phyloP scores from a whole-genome alignment of 2,888 invertebrate genomes.

The Dryobotodes eremita region DNA sequence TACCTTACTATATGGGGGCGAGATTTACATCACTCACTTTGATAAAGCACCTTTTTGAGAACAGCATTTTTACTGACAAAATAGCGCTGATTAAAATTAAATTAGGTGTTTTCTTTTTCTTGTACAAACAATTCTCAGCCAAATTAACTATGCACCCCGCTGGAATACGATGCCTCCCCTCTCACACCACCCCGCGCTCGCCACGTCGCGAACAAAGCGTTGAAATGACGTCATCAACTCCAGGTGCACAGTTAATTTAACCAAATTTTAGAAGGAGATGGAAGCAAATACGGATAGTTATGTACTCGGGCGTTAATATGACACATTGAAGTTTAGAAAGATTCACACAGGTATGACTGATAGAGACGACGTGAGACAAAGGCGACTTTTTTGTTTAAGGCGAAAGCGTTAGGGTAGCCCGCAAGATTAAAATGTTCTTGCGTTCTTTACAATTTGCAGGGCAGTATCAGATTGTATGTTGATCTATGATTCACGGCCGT shows the following conservation, averaged over 20 bases:
- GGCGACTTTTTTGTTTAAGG: not conserved
- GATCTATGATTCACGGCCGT: no score
- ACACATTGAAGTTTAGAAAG: not conserved
- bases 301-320: not conserved
- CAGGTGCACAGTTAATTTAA: not conserved
- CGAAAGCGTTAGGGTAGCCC: no score
- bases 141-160: not conserved
- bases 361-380: not conserved
- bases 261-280: not conserved
- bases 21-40: constrained; percentile 23
- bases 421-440: no score
- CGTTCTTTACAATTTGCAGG: no score
- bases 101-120: not conserved
- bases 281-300: not conserved
- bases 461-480: no score
- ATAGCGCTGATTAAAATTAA: not conserved
- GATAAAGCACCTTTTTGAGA: constrained; percentile 34
- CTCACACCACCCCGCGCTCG: not conserved
- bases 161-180: not conserved
- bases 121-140: not conserved
- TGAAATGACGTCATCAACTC: not conserved
- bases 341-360: not conserved
- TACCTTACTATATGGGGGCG: constrained; percentile 43
- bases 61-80: not conserved
- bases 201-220: not conserved